These are phyloP conservation scores for Leptinotarsa undecemlineata DNA, from an alignment of 1,140 invertebrate genomes.

Conservation along the genomic window DNA sequence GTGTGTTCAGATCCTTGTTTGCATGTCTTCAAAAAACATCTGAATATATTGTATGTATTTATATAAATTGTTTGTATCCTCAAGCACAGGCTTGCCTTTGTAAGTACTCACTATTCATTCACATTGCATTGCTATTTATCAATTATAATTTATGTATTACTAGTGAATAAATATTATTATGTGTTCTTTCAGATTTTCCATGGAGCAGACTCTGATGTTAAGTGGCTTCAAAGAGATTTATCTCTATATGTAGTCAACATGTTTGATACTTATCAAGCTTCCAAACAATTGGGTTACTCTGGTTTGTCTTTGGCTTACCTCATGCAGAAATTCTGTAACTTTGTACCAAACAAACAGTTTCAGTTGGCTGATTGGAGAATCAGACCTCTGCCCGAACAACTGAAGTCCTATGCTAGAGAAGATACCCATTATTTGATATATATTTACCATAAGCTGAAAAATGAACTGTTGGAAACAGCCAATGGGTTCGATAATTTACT, in stretches of 20 bases:
- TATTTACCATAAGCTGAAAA: conserved; percentile 83
- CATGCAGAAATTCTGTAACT: conserved; percentile 76
- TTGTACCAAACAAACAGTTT: conserved; percentile 85
- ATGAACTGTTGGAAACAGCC: conserved; percentile 73
- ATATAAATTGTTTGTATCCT: too few species aligned
- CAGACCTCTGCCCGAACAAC: conserved; percentile 81
- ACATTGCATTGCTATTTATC: too few species aligned
- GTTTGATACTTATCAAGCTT: conserved; percentile 94
- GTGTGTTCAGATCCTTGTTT: too few species aligned
- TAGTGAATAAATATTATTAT: background rate
- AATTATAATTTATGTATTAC: too few species aligned
- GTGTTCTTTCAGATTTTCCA: conserved; percentile 76
- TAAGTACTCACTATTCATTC: too few species aligned
- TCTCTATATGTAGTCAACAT: conserved; percentile 95
- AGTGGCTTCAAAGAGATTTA: conserved; percentile 95
- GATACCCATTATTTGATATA: conserved; percentile 97
- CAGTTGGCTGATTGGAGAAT: conserved; percentile 97
- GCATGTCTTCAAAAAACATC: too few species aligned
- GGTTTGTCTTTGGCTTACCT: conserved; percentile 80
- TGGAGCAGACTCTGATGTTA: conserved; percentile 85
- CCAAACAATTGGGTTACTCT: conserved; percentile 73
- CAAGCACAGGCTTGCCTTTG: too few species aligned
- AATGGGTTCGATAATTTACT: conserved; percentile 74
- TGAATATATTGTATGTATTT: too few species aligned
- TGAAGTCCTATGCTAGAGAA: conserved; percentile 86